Percentiles rank a stretch among this genome's conserved stretches.
Conservation (phyloP, 2,888 invertebrate genomes). For the Coleophora deauratella region DNA sequence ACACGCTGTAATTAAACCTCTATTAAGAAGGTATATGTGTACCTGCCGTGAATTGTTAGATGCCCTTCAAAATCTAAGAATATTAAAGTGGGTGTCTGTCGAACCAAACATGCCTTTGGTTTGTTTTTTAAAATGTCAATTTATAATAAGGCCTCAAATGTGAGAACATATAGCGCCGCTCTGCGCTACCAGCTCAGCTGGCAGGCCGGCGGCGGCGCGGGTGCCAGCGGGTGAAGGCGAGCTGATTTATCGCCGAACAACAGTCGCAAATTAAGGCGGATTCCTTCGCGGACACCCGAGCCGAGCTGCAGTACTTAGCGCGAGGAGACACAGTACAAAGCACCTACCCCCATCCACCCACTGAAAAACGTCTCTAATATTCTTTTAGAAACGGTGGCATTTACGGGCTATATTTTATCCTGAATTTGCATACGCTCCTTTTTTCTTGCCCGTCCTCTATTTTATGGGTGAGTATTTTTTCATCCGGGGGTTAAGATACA, state of each 20-base stretch:
- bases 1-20: constrained; percentile 18
- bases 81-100: not conserved
- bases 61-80: not conserved
- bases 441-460: constrained; percentile 73
- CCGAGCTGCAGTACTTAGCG: constrained; percentile 65
- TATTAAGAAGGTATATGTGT: constrained; percentile 12
- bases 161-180: not conserved
- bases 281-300: constrained; percentile 50
- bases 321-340: constrained; percentile 72
- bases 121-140: not conserved
- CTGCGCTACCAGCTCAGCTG: not conserved
- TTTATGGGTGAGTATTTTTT: constrained; percentile 75
- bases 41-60: not conserved
- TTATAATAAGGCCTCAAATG: not conserved
- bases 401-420: constrained; percentile 77
- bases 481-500: constrained; percentile 73
- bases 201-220: not conserved
- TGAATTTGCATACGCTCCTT: constrained; percentile 76
- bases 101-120: no score
- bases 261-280: constrained; percentile 67
- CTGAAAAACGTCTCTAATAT: constrained; percentile 76
- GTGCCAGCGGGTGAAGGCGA: constrained; percentile 24
- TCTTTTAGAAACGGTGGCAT: constrained; percentile 77
- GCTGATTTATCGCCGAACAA: constrained; percentile 65
- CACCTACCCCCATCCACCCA: constrained; percentile 67